These are phyloP conservation scores for Mylabris sibirica DNA, from an alignment of 2,888 invertebrate species.

Conservation along the genomic window DNA sequence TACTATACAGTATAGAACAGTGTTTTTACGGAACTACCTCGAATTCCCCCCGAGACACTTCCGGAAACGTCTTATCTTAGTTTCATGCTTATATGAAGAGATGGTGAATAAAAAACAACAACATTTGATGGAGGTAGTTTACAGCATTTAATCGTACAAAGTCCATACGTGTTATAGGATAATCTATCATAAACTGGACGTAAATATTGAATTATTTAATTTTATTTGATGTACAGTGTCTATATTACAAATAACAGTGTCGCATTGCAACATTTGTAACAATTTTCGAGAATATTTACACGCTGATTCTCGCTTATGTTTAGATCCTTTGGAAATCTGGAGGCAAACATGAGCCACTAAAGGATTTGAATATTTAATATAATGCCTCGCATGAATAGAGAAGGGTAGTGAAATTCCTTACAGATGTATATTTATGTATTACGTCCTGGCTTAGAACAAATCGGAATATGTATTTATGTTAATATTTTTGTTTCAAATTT, in stretches of 20 bases:
- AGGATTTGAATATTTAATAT: constrained; percentile 39
- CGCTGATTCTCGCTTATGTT: not conserved
- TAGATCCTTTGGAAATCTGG: constrained; percentile 20
- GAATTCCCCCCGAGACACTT: constrained; percentile 42
- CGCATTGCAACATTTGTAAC: not conserved
- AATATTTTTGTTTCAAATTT: constrained; percentile 44
- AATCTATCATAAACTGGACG: constrained; percentile 29
- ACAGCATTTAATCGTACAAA: constrained; percentile 45
- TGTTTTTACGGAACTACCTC: constrained; percentile 40
- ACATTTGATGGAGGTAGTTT: constrained; percentile 51
- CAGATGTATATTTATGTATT: constrained; percentile 47
- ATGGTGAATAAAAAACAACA: constrained; percentile 50
- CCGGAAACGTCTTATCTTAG: constrained; percentile 47
- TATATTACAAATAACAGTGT: too few relatives aligned
- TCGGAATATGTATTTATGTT: constrained; percentile 53
- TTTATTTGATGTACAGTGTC: too few relatives aligned
- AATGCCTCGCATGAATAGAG: constrained; percentile 30
- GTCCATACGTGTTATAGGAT: constrained; percentile 45
- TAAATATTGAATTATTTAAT: constrained; percentile 11
- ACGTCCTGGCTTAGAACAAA: constrained; percentile 41
- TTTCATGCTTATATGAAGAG: constrained; percentile 46
- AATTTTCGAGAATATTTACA: not conserved
- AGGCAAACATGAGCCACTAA: constrained; percentile 24
- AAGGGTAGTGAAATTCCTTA: constrained; percentile 34
- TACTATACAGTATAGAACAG: constrained; percentile 12